These are phyloP conservation scores for Yoshiicerus persimilis DNA, from an alignment of 1,140 invertebrate genomes.

Conservation along the genomic window DNA sequence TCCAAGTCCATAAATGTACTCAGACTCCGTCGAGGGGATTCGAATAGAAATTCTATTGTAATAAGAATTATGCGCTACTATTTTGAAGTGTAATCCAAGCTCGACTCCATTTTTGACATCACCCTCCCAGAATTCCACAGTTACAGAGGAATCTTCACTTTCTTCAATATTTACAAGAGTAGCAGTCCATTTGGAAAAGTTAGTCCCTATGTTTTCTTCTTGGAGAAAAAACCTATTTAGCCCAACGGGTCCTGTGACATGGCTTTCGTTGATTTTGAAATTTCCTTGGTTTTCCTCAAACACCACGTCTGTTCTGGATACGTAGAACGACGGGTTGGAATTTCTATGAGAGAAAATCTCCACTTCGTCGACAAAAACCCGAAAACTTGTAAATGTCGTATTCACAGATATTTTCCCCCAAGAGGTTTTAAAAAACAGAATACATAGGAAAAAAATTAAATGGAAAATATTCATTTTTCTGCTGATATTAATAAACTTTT, in stretches of 20 bases:
- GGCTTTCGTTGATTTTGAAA: neutral
- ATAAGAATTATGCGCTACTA: neutral
- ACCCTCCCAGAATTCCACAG: neutral
- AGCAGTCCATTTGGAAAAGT: neutral
- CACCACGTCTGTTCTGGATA: neutral
- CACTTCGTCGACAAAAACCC: neutral
- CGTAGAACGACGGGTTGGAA: neutral
- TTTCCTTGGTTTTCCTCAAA: neutral
- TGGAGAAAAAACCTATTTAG: neutral
- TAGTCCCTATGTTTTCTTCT: neutral
- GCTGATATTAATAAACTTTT: too few species aligned
- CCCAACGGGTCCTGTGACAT: neutral
- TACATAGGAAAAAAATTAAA: neutral
- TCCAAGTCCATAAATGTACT: constrained; percentile 52
- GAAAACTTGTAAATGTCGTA: neutral
- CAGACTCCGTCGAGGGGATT: neutral
- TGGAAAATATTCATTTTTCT: neutral
- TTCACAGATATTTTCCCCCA: neutral
- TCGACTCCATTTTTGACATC: neutral
- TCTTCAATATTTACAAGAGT: neutral
- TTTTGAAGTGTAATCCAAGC: neutral
- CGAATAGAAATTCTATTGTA: neutral
- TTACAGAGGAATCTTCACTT: neutral
- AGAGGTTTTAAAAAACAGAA: neutral
- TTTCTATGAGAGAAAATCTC: neutral